A percentile compares a stretch with the other conserved stretches of the same genome.
Evolutionary conservation across 2,888 invertebrate species (phyloP).

Genomic region (Entomobrya multifasciata): DNA sequence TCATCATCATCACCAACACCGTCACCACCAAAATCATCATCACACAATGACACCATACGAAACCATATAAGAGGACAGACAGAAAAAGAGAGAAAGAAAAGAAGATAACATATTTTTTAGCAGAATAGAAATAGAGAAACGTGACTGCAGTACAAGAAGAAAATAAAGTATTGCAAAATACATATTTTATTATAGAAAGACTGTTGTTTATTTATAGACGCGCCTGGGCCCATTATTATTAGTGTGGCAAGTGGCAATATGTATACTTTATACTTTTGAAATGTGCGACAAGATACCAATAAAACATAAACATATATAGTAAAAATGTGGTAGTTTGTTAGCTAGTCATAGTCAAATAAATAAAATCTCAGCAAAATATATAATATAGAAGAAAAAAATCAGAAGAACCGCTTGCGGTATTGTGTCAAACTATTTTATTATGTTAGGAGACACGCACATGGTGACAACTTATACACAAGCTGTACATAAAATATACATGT

Average conservation of each 20-base stretch:
- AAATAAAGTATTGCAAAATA: neutral
- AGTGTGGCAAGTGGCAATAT: conserved; percentile 9
- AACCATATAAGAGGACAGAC: conserved; percentile 58
- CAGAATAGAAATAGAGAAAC: conserved; percentile 52
- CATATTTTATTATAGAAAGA: neutral
- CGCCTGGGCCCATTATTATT: conserved; percentile 1
- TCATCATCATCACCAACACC: conserved; percentile 66
- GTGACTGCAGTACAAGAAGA: conserved; percentile 22
- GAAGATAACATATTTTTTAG: conserved; percentile 48
- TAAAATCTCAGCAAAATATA: conserved; percentile 22
- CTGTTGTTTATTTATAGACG: neutral
- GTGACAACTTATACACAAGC: conserved; percentile 27
- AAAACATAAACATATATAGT: neutral
- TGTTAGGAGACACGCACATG: conserved; percentile 24
- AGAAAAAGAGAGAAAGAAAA: conserved; percentile 53
- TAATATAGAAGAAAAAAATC: too few relatives aligned
- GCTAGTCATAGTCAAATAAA: neutral
- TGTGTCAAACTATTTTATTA: conserved; percentile 45
- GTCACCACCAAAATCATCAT: conserved; percentile 60
- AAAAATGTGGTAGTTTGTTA: neutral
- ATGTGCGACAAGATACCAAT: too few relatives aligned
- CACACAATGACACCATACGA: conserved; percentile 63
- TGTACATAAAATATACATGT: too few relatives aligned
- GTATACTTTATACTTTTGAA: too few relatives aligned
- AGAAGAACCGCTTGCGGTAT: neutral